Percentiles rank a stretch among this genome's conserved stretches.
Evolutionary conservation across 2,888 invertebrate genomes (phyloP).

Genomic region (Iselma pallidipennis): DNA sequence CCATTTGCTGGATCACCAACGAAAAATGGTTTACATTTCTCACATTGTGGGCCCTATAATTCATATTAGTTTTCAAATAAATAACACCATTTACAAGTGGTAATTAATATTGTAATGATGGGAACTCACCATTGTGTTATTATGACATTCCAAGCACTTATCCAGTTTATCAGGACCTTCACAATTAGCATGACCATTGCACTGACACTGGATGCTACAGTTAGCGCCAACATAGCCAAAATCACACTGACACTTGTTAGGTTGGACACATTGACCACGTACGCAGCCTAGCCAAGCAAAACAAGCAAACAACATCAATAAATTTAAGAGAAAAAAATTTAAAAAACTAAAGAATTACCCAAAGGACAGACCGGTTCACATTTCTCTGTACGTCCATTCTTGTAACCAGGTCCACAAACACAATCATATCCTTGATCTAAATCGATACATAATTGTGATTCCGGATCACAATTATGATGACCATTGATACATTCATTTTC

Average conservation of each 20-base stretch:
- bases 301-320: neutral
- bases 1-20: constrained; percentile 90
- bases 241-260: constrained; percentile 84
- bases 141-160: constrained; percentile 81
- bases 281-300: constrained; percentile 65
- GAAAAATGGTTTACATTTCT: constrained; percentile 86
- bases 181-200: constrained; percentile 93
- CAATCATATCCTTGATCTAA: constrained; percentile 80
- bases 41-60: constrained; percentile 80
- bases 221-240: constrained; percentile 95
- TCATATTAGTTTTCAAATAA: neutral
- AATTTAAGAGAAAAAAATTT: neutral
- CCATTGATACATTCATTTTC: constrained; percentile 92
- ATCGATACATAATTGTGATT: constrained; percentile 89
- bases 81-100: neutral
- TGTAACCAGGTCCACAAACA: constrained; percentile 77
- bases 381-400: constrained; percentile 54
- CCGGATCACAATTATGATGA: constrained; percentile 86
- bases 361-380: constrained; percentile 82
- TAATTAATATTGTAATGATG: neutral
- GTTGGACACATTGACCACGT: constrained; percentile 80
- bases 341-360: constrained; percentile 49
- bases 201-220: constrained; percentile 92
- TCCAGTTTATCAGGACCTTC: constrained; percentile 83
- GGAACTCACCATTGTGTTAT: constrained; percentile 79